A percentile compares a stretch with the other conserved stretches of the same genome.
These are phyloP conservation scores for Galeopterus variegatus DNA, from an alignment of 2,113 vertebrate genomes.

Conservation along the genomic window DNA sequence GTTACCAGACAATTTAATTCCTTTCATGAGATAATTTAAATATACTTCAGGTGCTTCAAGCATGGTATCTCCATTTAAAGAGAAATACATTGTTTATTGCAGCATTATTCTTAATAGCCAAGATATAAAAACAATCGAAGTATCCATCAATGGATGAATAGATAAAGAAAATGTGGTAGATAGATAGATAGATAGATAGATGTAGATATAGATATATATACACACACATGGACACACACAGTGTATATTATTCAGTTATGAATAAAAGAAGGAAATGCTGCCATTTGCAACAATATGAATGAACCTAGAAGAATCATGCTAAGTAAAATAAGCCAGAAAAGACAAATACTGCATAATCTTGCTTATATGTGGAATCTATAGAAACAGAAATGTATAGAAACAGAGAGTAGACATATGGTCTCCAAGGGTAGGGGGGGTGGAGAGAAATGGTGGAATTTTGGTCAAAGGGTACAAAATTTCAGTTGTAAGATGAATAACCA, in stretches of 20 bases:
- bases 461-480: neutral
- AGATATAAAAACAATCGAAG: neutral
- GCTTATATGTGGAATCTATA: neutral
- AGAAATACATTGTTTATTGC: neutral
- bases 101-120: neutral
- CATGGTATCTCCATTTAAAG: neutral
- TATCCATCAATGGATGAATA: neutral
- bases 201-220: no score
- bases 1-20: neutral
- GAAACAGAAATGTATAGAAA: neutral
- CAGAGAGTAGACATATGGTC: neutral
- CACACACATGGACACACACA: neutral
- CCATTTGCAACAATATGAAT: neutral
- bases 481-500: no score
- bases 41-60: neutral
- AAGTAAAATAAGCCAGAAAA: neutral
- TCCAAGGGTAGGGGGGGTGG: rapidly evolving
- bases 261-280: neutral
- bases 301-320: neutral
- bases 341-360: neutral
- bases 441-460: neutral
- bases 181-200: no score
- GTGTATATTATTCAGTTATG: neutral
- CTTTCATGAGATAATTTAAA: neutral
- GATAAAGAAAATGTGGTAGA: neutral